phyloP scores from a whole-genome alignment of 2,113 vertebrate species.

The Alectura lathami region DNA sequence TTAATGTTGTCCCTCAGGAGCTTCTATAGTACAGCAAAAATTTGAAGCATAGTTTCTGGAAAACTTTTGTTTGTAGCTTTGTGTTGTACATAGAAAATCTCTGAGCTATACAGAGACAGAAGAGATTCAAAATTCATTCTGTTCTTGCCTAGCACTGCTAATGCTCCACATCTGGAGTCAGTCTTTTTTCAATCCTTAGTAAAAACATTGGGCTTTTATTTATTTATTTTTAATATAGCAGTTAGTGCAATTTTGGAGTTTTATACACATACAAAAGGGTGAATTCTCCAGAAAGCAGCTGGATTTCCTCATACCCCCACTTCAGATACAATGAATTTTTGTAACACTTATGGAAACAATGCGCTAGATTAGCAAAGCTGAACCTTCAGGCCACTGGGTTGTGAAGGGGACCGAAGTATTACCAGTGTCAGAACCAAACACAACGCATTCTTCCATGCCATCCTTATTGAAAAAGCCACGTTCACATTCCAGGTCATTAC shows the following conservation, averaged over 20 bases:
- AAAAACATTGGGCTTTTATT: conserved; percentile 30
- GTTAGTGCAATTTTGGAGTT: conserved; percentile 57
- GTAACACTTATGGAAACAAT: neutral
- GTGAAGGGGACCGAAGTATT: neutral
- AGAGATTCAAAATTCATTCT: conserved; percentile 34
- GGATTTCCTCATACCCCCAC: conserved; percentile 8
- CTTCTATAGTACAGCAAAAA: conserved; percentile 66
- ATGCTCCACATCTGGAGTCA: conserved; percentile 17
- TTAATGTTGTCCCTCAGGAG: conserved; percentile 54
- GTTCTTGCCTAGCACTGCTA: conserved; percentile 15
- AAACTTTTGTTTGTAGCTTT: conserved; percentile 50
- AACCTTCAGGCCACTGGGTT: neutral
- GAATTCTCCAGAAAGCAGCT: conserved; percentile 24
- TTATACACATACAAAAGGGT: neutral
- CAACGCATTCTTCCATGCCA: conserved; percentile 19
- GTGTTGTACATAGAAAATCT: conserved; percentile 42
- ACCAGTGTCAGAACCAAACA: neutral
- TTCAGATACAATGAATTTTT: neutral
- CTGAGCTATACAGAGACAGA: conserved; percentile 35
- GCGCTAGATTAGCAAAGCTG: neutral
- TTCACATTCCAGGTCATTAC: neutral
- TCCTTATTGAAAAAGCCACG: neutral
- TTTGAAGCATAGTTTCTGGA: conserved; percentile 45
- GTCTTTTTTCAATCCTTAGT: neutral
- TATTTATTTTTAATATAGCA: conserved; percentile 2